Base-by-base conservation (phyloP, 2,113 vertebrate genomes). In the Catharus bicknelli region DNA sequence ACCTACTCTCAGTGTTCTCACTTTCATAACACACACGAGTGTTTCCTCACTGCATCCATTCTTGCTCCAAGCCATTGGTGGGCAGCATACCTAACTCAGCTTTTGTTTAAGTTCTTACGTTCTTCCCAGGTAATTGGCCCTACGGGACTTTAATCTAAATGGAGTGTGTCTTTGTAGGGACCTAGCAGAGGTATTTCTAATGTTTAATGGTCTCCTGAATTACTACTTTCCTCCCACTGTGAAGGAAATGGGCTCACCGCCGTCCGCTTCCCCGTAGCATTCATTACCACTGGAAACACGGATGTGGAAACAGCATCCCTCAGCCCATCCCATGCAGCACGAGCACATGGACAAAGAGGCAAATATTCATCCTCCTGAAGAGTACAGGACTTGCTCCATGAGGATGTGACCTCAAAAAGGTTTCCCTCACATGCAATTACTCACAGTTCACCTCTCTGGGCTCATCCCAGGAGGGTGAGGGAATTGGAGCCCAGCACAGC, bases 141-240 rank as follows among this genome's bases (percentile, higher is more conserved):
- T 55, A 58, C 0, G 88, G 93, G 94, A 96, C 85, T 92, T 91
- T 94, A 96, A 96, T 75, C 85, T 80, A 96, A 96, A 96, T 95
- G 93, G 90, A 95, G 78, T 94, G 87, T 94, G 92, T 94, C 95
- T 96, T 95, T 95, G 90, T 81, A 94, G 95, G 90, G 88, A 93
- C 90, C 94, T 96, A 4, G 47, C 51, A 88, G 93, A 95, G 80
- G 90, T 86, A 95, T 95, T 95, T 86, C 92, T 66, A 94, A 92
- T 42, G 84, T 95, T 96, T 95, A 96, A 96, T 92, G 90, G 81
- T 88, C 94, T 94, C 81, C 95, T 95, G 95, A 95, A 95, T 95
- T 90, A 95, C 91, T 94, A 43, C 92, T 92, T 95, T 96, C 69
- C 91, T 95, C 94, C 93, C 81, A 95, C 93, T 94, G 94, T 42